Conservation (phyloP, 2,797 vertebrate genomes). For the Petrocephalus schoutedeni region DNA sequence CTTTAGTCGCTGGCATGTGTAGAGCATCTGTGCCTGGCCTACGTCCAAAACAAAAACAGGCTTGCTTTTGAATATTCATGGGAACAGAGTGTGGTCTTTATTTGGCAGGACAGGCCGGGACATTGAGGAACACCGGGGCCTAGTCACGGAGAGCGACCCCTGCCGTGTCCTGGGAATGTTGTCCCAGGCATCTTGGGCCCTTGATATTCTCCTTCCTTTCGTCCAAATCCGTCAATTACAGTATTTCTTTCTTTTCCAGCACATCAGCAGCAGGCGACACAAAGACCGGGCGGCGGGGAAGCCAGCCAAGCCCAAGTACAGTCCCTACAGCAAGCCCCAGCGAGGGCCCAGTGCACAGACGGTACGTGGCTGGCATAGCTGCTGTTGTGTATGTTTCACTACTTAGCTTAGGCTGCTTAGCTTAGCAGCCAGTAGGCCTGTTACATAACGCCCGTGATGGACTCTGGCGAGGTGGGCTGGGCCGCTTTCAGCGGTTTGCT, state of each 20-base stretch:
- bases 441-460: not conserved
- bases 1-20: slow-evolving; percentile 26
- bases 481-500: not conserved
- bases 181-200: not conserved
- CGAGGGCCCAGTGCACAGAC: slow-evolving; percentile 75
- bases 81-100: not conserved
- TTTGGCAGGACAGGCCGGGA: not conserved
- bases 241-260: slow-evolving; percentile 62
- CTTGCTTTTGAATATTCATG: slow-evolving; percentile 44
- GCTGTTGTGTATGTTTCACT: not conserved
- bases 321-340: slow-evolving; percentile 83
- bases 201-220: slow-evolving; percentile 15
- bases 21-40: slow-evolving; percentile 42
- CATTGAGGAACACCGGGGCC: not conserved
- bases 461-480: not conserved
- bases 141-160: not conserved
- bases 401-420: not conserved
- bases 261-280: slow-evolving; percentile 97
- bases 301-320: slow-evolving; percentile 96
- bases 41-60: slow-evolving; percentile 25
- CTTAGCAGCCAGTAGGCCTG: not conserved
- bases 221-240: not conserved
- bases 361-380: slow-evolving; percentile 46
- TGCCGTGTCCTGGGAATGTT: not conserved
- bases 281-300: slow-evolving; percentile 97